Base-by-base conservation (phyloP, 2,797 vertebrate genomes). In the Macropus fuliginosus region DNA sequence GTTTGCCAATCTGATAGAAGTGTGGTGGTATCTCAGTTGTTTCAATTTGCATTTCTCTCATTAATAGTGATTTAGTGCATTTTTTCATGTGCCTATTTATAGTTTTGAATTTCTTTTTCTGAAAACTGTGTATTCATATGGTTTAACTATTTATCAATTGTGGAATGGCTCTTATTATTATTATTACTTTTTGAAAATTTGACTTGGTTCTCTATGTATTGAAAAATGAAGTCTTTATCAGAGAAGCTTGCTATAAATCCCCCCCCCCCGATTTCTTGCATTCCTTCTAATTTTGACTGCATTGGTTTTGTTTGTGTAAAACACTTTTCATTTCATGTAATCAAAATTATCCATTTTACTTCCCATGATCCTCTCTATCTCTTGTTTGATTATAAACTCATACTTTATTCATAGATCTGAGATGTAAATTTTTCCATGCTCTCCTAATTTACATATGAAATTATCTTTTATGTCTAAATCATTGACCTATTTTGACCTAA, bases 181-280 rank as follows among this genome's bases (percentile, higher is more conserved):
- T 52, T 52, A 52, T 52, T 52, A 8, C 52, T 52, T 66, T 66
- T 66, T n/a, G 16, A 4, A n/a, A 18, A 66, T 66, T n/a, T 66
- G 62, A 0, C 14, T 66, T 8, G 8, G 16, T 66, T 66, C 34
- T 0, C 34, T 66, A 66, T 1, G 8, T 66, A 66, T 66, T 66
- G 14, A 66, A 5, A 66, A n/a, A 66, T n/a, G 62, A 66, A 16
- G 34, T 5, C 5, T 66, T 66, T 66, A n/a, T 66, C 34, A 66
- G 34, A 66, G 34, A n/a, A 28, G n/a, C 62, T 66, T n/a, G 14
- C 1, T 18, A 18, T 27, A 66, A 66, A n/a, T 6, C 1, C 16
- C 13, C 16, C 34, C 12, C 0, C 13, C 10, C 28, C 34, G 2
- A 0, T 66, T n/a, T n/a, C 14, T 18, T 31, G 11, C 10, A 12